Conservation (phyloP, 2,888 invertebrate genomes). For the Chymomyza procnemis region DNA sequence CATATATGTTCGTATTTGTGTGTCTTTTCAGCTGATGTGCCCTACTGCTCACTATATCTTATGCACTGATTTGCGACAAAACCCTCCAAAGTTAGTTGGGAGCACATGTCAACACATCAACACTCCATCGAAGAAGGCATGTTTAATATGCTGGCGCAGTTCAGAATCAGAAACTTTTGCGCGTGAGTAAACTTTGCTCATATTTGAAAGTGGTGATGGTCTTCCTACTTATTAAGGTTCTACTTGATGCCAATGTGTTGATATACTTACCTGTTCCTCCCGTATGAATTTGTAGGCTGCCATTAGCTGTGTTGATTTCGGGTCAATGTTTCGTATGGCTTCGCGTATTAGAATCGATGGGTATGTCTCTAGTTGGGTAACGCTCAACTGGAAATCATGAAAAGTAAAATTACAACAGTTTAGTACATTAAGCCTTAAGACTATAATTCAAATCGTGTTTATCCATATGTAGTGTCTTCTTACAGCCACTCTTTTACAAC, state of each 20-base stretch:
- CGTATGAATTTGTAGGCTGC: conserved; percentile 75
- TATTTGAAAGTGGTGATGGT: conserved; percentile 51
- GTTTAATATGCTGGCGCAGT: conserved; percentile 67
- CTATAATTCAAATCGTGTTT: neutral
- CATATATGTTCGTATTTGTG: no score
- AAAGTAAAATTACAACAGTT: neutral
- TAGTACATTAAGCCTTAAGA: neutral
- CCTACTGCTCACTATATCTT: conserved; percentile 59
- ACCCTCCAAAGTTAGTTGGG: conserved; percentile 45
- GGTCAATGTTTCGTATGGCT: conserved; percentile 73
- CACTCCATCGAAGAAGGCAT: conserved; percentile 48
- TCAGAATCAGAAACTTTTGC: conserved; percentile 46
- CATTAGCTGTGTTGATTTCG: conserved; percentile 59
- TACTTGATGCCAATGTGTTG: conserved; percentile 9
- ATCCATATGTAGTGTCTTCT: conserved; percentile 21
- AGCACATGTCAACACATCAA: conserved; percentile 72
- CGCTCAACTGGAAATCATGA: conserved; percentile 63
- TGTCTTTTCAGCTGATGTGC: neutral
- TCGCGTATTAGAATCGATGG: conserved; percentile 76
- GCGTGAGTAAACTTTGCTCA: conserved; percentile 68
- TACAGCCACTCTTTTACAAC: conserved; percentile 66
- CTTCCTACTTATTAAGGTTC: neutral
- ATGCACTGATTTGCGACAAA: conserved; percentile 59
- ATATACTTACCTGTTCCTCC: conserved; percentile 74
- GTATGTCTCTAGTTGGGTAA: conserved; percentile 73